phyloP scores from a whole-genome alignment of 2,888 invertebrate species.

The Octonoba sinensis region DNA sequence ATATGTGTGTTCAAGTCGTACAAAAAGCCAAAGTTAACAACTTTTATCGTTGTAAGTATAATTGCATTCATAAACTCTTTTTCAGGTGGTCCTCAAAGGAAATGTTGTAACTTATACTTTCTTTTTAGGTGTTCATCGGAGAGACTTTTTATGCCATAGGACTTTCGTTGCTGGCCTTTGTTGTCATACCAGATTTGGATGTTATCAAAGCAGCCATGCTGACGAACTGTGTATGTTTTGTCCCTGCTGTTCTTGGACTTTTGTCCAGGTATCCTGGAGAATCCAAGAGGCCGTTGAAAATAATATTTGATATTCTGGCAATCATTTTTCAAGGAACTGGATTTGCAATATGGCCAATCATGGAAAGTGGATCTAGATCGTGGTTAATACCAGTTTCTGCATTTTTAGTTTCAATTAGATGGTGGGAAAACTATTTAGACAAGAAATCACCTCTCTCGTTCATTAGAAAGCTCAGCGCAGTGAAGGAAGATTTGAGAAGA shows the following conservation, averaged over 20 bases:
- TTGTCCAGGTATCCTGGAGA: slow-evolving; percentile 72
- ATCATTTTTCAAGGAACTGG: slow-evolving; percentile 78
- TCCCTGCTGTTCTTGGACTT: slow-evolving; percentile 72
- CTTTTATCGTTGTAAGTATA: slow-evolving; percentile 64
- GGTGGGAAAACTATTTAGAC: slow-evolving; percentile 99
- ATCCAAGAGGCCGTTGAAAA: slow-evolving; percentile 71
- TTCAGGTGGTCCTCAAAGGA: neutral
- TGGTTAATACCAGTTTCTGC: slow-evolving; percentile 91
- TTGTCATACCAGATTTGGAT: slow-evolving; percentile 73
- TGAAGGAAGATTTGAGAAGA: slow-evolving; percentile 83
- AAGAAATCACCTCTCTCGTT: slow-evolving; percentile 85
- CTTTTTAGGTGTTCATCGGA: slow-evolving; percentile 70
- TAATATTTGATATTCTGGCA: slow-evolving; percentile 76
- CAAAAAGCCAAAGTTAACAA: slow-evolving; percentile 54
- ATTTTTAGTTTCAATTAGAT: slow-evolving; percentile 88
- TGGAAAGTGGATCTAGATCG: slow-evolving; percentile 71
- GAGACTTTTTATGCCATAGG: slow-evolving; percentile 74
- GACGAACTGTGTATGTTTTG: slow-evolving; percentile 73
- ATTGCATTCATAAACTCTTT: neutral
- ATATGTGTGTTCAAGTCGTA: slow-evolving; percentile 68
- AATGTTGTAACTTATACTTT: neutral
- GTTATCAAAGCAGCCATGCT: slow-evolving; percentile 73
- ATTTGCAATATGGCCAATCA: slow-evolving; percentile 79
- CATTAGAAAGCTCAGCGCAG: slow-evolving; percentile 81
- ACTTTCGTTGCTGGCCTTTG: slow-evolving; percentile 73